These are phyloP conservation scores for Sapayoa aenigma DNA, from an alignment of 2,113 vertebrate genomes.

Conservation along the genomic window DNA sequence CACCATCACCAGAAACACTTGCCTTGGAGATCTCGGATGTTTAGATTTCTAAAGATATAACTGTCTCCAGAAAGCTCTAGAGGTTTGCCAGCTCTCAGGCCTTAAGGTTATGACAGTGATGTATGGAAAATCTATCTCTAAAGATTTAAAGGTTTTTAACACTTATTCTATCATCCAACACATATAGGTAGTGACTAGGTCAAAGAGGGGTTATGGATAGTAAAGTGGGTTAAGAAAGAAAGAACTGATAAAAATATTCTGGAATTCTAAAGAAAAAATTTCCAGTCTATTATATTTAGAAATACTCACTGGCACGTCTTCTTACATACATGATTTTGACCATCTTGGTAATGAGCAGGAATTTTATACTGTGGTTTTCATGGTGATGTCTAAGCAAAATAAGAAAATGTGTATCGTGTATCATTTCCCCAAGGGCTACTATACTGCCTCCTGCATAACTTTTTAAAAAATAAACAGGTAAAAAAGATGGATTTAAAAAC, in stretches of 20 bases:
- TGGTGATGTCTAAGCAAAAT: not conserved
- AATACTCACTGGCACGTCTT: not conserved
- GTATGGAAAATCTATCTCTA: constrained; percentile 11
- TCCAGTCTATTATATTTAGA: not conserved
- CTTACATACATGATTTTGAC: not conserved
- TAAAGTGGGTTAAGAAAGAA: not conserved
- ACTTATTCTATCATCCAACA: not conserved
- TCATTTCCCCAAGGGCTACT: not conserved
- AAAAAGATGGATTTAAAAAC: not conserved
- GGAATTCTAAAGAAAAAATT: not conserved
- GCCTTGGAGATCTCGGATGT: not conserved
- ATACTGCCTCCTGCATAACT: not conserved
- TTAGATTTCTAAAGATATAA: not conserved
- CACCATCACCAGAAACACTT: not conserved
- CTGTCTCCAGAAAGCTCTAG: not conserved
- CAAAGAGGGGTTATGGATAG: not conserved
- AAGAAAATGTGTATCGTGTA: not conserved
- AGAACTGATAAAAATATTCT: not conserved
- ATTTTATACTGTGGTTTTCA: not conserved
- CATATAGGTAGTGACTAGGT: not conserved
- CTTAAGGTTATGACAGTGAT: constrained; percentile 35
- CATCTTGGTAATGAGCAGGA: not conserved
- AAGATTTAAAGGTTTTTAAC: constrained; percentile 15
- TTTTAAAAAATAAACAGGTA: not conserved
- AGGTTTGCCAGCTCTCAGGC: not conserved